Evolutionary conservation across 64 coral and sea anemone genomes (phyloP), one percentile per base, ranked within the genome.

Genomic region (Porites australiensis): DNA sequence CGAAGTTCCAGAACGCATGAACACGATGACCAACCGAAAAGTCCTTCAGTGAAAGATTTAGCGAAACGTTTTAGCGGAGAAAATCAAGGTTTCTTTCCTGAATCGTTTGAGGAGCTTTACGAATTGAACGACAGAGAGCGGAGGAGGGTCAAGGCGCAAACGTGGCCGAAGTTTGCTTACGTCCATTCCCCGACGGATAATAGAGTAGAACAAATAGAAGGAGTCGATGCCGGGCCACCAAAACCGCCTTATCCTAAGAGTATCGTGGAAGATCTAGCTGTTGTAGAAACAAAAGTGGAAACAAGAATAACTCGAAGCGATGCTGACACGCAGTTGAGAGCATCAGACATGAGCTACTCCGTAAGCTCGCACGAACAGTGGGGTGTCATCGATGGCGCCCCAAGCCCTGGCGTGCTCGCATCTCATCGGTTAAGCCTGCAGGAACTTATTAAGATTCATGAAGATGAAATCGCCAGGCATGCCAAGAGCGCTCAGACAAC

Each of bases 361-460:
- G 15, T 84, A 19, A 48, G 13, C 7, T 5, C 44, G 45, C 81
- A 84, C 13, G 46, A 68, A 13, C 81, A 84, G 8, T 84, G 45
- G 81, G 51, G 58, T 20, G 4, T 4, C 44, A 64, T 67, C 12
- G 44, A 84, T 46, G 81, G 63, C 11, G 12, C 37, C 23, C 61
- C 64, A 69, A 82, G 49, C 72, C 57, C 72, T 81, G 60, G 90
- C 78, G 64, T 90, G 72, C 80, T 93, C 67, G 80, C 91, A 52
- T 94, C 92, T n/a, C 92, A 98, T 78, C 77, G 95, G n/a, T 77
- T 98, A 69, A 98, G 95, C 75, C 88, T 98, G 54, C 95, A 98
- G 60, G 95, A 98, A 81, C 92, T 98, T 54, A 98, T 98, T n/a
- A 75, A 86, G 15, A 70, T 98, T 16, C 95, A 98, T 18, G 95